Conservation (phyloP, 1,140 invertebrate genomes). For the Pseudomyrmex flavicornis region DNA sequence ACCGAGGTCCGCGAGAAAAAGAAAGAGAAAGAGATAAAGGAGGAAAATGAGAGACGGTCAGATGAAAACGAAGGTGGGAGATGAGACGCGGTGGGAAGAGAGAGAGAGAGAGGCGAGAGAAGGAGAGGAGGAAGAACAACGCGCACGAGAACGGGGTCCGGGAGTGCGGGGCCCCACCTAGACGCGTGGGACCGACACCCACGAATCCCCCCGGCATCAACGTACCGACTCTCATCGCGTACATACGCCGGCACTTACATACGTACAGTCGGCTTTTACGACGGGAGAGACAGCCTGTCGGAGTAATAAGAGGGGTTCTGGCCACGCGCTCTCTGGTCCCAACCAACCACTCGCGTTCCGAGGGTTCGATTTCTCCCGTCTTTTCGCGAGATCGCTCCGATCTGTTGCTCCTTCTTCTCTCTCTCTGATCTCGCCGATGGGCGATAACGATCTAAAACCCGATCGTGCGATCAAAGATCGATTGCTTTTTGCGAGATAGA, state of each 20-base stretch:
- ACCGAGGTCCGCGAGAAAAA: slow-evolving; percentile 64
- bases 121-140: slow-evolving; percentile 53
- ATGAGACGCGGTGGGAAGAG: slow-evolving; percentile 31
- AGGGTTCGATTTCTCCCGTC: slow-evolving; percentile 59
- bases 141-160: slow-evolving; percentile 66
- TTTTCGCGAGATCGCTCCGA: slow-evolving; percentile 47
- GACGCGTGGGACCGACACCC: slow-evolving; percentile 82
- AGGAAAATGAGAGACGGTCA: slow-evolving; percentile 32
- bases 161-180: slow-evolving; percentile 76
- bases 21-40: slow-evolving; percentile 16
- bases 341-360: slow-evolving; percentile 72
- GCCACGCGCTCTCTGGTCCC: slow-evolving; percentile 79
- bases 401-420: slow-evolving; percentile 61
- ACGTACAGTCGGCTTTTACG: slow-evolving; percentile 73
- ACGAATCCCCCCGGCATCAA: slow-evolving; percentile 75
- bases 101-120: slow-evolving; percentile 36
- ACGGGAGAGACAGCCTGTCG: slow-evolving; percentile 73
- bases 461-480: slow-evolving; percentile 51
- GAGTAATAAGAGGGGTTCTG: slow-evolving; percentile 75
- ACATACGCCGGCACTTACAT: slow-evolving; percentile 72
- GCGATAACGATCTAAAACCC: slow-evolving; percentile 37
- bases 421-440: slow-evolving; percentile 73
- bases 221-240: slow-evolving; percentile 74
- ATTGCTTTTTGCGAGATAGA: slow-evolving; percentile 12
- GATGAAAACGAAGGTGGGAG: slow-evolving; percentile 44